Evolutionary conservation across 64 coral and sea anemone species (phyloP).

Genomic region (Dendronephthya gigantea): DNA sequence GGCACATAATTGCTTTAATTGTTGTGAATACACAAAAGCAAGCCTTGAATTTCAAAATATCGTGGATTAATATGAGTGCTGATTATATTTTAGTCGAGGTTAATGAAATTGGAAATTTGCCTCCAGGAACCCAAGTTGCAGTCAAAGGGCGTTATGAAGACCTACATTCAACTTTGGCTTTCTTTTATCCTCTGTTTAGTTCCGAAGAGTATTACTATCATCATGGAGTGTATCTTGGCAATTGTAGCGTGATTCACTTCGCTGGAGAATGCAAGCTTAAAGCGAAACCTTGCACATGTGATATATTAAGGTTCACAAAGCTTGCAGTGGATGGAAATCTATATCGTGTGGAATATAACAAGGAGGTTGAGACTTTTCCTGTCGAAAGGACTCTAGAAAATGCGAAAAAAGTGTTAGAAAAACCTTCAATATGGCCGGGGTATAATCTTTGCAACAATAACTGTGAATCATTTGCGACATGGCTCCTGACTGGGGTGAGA

Average conservation of each 20-base stretch:
- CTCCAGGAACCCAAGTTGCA: constrained; percentile 27
- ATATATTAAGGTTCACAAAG: constrained; percentile 8
- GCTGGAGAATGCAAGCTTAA: not conserved
- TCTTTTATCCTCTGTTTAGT: not conserved
- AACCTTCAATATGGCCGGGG: constrained; percentile 16
- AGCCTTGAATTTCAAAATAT: too few relatives aligned
- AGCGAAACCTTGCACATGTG: constrained; percentile 15
- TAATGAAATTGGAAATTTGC: not conserved
- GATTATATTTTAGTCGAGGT: not conserved
- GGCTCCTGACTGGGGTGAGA: constrained; percentile 26
- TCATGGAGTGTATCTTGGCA: constrained; percentile 13
- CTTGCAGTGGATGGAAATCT: not conserved
- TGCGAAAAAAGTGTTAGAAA: constrained; percentile 7
- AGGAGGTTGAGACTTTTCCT: not conserved
- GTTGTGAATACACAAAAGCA: too few relatives aligned
- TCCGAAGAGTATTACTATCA: constrained; percentile 19
- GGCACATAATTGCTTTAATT: too few relatives aligned
- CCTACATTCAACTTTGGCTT: not conserved
- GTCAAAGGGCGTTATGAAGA: not conserved
- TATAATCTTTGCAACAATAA: constrained; percentile 28
- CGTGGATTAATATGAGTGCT: too few relatives aligned
- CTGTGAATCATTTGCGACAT: constrained; percentile 33
- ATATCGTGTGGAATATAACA: constrained; percentile 30
- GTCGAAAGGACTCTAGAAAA: not conserved
- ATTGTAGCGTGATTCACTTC: constrained; percentile 4